Base-by-base conservation (phyloP, 1,140 invertebrate genomes). In the Adelges cooleyi region DNA sequence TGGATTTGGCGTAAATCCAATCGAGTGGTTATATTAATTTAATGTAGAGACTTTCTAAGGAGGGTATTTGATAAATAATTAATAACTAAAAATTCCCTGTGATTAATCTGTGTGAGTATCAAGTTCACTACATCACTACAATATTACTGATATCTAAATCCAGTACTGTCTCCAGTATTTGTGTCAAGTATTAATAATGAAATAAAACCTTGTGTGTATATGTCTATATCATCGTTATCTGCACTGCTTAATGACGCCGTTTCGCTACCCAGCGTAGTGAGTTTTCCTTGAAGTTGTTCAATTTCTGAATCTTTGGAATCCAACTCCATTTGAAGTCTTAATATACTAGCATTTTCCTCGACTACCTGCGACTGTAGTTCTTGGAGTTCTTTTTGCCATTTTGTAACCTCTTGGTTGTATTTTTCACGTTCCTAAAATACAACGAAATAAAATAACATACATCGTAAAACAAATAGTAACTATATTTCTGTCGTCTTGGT, bases 271-370 rank as follows among this genome's bases (percentile, higher is more conserved):
- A 88, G 73, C 5, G 81, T 79, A 0, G 82, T 81, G 51, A 94
- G 79, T 73, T 90, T 92, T 73, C 87, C 84, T 73, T 89, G 85
- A 15, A 98, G 76, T 69, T 92, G 86, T 77, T 97, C 94, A 67
- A 96, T 93, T 76, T 97, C 94, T 2, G 87, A 91, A 74, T 96
- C 93, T 75, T 97, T 97, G 68, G 90, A 90, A 74, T 96, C 94
- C 23, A 92, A 78, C 77, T 98, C 94, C 92, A 97, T 96, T 75
- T 94, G 87, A 50, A 96, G 78, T 50, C 86, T 84, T 51, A 89
- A 74, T 70, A 85, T 84, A 0, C 80, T 75, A 72, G 86, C 80
- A 68, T 79, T 82, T 72, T 89, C 86, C 70, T 86, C 85, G 4
- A 83, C 76, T 13, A 82, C 73, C 73, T 83, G 82, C 66, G 77